These are phyloP conservation scores for Hirtodrosophila alboralis DNA, from an alignment of 2,888 invertebrate species.

Conservation along the genomic window DNA sequence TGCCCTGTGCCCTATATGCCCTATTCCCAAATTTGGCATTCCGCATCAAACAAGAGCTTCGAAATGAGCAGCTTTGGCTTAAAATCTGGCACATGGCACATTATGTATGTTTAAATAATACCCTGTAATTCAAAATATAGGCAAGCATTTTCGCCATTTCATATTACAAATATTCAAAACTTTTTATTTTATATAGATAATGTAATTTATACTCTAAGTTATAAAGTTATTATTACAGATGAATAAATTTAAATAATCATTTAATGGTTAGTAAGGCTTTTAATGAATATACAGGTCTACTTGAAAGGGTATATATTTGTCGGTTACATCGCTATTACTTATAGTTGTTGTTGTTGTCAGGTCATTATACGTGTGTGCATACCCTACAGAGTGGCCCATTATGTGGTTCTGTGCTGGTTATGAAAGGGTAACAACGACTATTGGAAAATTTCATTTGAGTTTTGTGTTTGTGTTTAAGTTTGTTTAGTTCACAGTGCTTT, in stretches of 20 bases:
- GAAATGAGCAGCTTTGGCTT: conserved; percentile 21
- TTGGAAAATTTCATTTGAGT: conserved; percentile 46
- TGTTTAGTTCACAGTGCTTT: conserved; percentile 30
- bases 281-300: too few species aligned
- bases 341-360: conserved; percentile 15
- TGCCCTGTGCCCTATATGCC: conserved; percentile 1
- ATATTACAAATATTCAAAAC: too few species aligned
- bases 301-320: conserved; percentile 6
- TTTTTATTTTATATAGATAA: too few species aligned
- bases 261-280: too few species aligned
- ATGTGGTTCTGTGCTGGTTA: conserved; percentile 39
- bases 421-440: conserved; percentile 48
- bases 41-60: conserved; percentile 29
- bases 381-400: conserved; percentile 39
- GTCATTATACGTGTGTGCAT: conserved; percentile 28
- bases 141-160: too few species aligned
- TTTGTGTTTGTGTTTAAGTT: conserved; percentile 46
- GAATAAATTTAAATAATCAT: too few species aligned
- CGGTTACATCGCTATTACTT: background rate
- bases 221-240: too few species aligned
- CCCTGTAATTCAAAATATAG: conserved; percentile 9
- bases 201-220: too few species aligned
- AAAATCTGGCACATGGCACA: conserved; percentile 20
- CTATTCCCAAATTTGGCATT: conserved; percentile 23
- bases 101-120: conserved; percentile 23